These are phyloP conservation scores for Heteractis magnifica DNA, from an alignment of 92 coral and sea anemone genomes.

Conservation along the genomic window DNA sequence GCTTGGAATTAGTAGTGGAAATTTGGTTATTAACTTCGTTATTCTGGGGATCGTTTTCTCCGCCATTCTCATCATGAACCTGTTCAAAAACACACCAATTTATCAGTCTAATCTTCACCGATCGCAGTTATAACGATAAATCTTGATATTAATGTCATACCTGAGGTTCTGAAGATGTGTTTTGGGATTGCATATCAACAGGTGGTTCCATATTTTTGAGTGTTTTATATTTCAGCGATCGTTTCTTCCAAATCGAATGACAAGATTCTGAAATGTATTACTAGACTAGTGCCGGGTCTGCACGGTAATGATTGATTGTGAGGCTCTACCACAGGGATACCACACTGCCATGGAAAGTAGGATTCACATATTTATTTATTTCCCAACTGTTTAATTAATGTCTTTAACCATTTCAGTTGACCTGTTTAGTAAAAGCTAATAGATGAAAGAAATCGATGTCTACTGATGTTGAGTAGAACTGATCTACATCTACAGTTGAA, in stretches of 20 bases:
- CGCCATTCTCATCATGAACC: constrained; percentile 28
- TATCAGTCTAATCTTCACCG: background rate
- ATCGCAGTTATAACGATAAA: background rate
- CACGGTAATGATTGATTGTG: background rate
- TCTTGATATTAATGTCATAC: background rate
- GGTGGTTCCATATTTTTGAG: constrained; percentile 36
- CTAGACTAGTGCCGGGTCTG: constrained; percentile 4
- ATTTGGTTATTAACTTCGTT: constrained; percentile 2
- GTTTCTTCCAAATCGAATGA: constrained; percentile 25
- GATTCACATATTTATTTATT: too few species aligned
- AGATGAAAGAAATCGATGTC: too few species aligned
- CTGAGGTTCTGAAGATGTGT: constrained; percentile 13
- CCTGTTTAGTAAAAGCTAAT: too few species aligned
- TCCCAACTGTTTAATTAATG: background rate
- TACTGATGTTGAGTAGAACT: too few species aligned
- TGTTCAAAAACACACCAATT: constrained; percentile 2
- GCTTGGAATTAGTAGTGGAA: constrained; percentile 2
- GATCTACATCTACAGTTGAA: too few species aligned
- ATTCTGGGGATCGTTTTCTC: background rate
- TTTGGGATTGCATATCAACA: constrained; percentile 27
- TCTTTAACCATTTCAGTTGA: background rate
- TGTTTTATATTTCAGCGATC: constrained; percentile 2
- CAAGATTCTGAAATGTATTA: background rate
- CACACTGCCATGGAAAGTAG: background rate
- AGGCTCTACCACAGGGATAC: constrained; percentile 23